Evolutionary conservation across 2,888 invertebrate species (phyloP).

Genomic region (Neocrepidodera transversa): DNA sequence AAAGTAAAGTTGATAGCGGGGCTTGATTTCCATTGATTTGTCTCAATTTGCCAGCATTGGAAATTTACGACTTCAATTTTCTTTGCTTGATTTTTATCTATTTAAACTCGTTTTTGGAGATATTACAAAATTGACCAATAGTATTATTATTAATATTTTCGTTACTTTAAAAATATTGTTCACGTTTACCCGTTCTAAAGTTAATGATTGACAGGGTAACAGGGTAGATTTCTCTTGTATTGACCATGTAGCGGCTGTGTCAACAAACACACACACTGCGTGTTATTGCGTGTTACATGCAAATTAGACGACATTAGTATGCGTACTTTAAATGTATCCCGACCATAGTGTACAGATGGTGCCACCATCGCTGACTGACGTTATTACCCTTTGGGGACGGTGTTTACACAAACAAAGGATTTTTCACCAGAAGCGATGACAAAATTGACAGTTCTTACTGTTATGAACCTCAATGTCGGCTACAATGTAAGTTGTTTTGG

Average conservation of each 20-base stretch:
- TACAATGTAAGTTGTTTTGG: constrained; percentile 36
- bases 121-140: no score
- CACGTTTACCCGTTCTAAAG: no score
- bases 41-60: constrained; percentile 31
- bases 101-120: no score
- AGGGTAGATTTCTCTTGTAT: constrained; percentile 41
- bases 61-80: constrained; percentile 17
- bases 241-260: constrained; percentile 57
- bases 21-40: constrained; percentile 29
- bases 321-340: constrained; percentile 58
- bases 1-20: constrained; percentile 25
- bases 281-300: constrained; percentile 60
- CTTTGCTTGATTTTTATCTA: neutral
- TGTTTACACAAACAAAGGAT: constrained; percentile 59
- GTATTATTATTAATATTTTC: no score
- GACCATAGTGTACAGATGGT: constrained; percentile 54
- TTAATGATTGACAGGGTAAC: constrained; percentile 55
- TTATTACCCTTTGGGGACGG: constrained; percentile 54
- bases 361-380: constrained; percentile 44
- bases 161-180: no score
- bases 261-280: constrained; percentile 52
- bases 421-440: constrained; percentile 49
- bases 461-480: constrained; percentile 33
- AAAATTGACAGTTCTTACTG: constrained; percentile 49
- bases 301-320: constrained; percentile 60